phyloP scores from a whole-genome alignment of 2,797 vertebrate species.

The Hypotaenidia philippensis region DNA sequence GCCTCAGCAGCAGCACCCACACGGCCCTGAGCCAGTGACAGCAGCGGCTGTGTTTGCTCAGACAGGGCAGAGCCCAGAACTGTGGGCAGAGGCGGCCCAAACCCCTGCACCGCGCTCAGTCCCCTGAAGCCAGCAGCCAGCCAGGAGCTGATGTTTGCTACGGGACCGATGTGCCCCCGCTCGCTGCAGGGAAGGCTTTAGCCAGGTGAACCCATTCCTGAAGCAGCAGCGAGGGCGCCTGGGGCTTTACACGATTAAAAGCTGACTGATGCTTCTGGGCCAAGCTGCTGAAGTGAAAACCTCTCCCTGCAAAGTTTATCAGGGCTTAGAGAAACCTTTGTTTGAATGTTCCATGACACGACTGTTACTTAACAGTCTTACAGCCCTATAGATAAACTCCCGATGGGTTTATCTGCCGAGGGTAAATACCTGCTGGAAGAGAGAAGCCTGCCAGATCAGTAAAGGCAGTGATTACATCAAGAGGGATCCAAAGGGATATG shows the following conservation, averaged over 20 bases:
- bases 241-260: not conserved
- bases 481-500: not conserved
- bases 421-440: not conserved
- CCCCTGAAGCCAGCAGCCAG: not conserved
- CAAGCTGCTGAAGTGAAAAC: constrained; percentile 30
- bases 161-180: not conserved
- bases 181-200: not conserved
- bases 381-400: constrained; percentile 58
- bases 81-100: not conserved
- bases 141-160: not conserved
- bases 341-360: not conserved
- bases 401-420: not conserved
- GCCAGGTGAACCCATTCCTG: not conserved
- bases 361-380: constrained; percentile 56
- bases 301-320: not conserved
- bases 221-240: not conserved
- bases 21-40: accelerated
- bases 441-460: not conserved
- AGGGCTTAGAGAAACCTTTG: constrained; percentile 42
- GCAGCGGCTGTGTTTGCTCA: not conserved
- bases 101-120: too few relatives aligned
- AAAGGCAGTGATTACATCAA: not conserved
- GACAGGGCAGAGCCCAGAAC: too few relatives aligned
- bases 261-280: not conserved
- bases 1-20: not conserved